These are phyloP conservation scores for Leptothorax acervorum DNA, from an alignment of 2,888 invertebrate genomes.

Conservation along the genomic window DNA sequence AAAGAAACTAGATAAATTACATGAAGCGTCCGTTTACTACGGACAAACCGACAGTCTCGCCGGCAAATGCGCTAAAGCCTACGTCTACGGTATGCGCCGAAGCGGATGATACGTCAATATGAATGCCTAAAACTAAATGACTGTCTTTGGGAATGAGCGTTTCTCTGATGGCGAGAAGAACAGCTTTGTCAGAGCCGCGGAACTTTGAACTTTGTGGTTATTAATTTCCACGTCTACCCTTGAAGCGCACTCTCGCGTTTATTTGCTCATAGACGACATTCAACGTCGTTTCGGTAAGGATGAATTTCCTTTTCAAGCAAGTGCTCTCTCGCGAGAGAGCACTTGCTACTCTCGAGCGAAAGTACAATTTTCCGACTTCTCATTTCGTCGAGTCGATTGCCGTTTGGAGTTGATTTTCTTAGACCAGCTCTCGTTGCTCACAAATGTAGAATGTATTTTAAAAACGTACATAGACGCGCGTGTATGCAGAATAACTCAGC, in stretches of 20 bases:
- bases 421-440: background rate
- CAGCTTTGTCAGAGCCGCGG: conserved; percentile 22
- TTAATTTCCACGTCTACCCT: conserved; percentile 54
- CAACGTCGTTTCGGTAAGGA: conserved; percentile 57
- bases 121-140: conserved; percentile 40
- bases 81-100: background rate
- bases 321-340: conserved; percentile 56
- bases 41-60: background rate
- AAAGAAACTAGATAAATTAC: conserved; percentile 5
- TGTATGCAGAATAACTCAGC: background rate
- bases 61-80: background rate
- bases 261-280: conserved; percentile 49
- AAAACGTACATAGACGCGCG: background rate
- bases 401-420: conserved; percentile 31
- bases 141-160: conserved; percentile 21
- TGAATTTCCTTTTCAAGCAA: conserved; percentile 70
- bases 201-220: conserved; percentile 58
- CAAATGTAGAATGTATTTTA: conserved; percentile 1
- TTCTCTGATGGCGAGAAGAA: conserved; percentile 27
- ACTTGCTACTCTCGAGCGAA: conserved; percentile 22
- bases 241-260: conserved; percentile 34
- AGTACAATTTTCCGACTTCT: conserved; percentile 44
- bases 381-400: conserved; percentile 30
- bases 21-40: background rate
- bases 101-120: conserved; percentile 33